Percentiles rank a stretch among this genome's conserved stretches.
Evolutionary conservation across 2,888 invertebrate genomes (phyloP).

Genomic region (Drosophila imparisetae): DNA sequence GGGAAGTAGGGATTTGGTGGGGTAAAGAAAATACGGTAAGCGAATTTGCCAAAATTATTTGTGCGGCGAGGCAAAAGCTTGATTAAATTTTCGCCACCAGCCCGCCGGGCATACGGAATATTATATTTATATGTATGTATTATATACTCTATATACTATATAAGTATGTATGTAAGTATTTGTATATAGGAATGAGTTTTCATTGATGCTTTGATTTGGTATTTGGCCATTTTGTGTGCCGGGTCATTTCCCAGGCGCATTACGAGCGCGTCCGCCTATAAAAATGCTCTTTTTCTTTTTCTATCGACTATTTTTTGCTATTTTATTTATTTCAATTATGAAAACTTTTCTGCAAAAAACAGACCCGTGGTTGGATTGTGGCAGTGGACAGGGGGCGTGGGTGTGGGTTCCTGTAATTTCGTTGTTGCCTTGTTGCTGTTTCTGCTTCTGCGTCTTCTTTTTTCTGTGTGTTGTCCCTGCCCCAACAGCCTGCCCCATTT

Average conservation of each 20-base stretch:
- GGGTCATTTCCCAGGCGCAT: conserved; percentile 58
- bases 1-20: background rate
- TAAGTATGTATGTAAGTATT: background rate
- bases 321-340: conserved; percentile 73
- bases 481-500: conserved; percentile 12
- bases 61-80: conserved; percentile 54
- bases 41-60: conserved; percentile 75
- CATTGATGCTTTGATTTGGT: conserved; percentile 70
- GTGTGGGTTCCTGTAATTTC: conserved; percentile 15
- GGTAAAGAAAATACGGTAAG: conserved; percentile 65
- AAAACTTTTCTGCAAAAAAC: conserved; percentile 55
- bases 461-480: background rate
- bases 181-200: conserved; percentile 46
- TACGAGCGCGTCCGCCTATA: conserved; percentile 30
- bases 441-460: conserved; percentile 7
- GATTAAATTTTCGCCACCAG: conserved; percentile 67
- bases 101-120: conserved; percentile 60
- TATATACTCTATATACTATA: background rate
- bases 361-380: conserved; percentile 35
- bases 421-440: conserved; percentile 20
- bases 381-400: background rate
- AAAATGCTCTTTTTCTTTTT: conserved; percentile 34
- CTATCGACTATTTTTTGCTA: conserved; percentile 24
- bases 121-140: conserved; percentile 33
- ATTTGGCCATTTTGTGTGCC: conserved; percentile 29